These are phyloP conservation scores for Mystacides longicornis DNA, from an alignment of 2,888 invertebrate genomes.

Conservation along the genomic window DNA sequence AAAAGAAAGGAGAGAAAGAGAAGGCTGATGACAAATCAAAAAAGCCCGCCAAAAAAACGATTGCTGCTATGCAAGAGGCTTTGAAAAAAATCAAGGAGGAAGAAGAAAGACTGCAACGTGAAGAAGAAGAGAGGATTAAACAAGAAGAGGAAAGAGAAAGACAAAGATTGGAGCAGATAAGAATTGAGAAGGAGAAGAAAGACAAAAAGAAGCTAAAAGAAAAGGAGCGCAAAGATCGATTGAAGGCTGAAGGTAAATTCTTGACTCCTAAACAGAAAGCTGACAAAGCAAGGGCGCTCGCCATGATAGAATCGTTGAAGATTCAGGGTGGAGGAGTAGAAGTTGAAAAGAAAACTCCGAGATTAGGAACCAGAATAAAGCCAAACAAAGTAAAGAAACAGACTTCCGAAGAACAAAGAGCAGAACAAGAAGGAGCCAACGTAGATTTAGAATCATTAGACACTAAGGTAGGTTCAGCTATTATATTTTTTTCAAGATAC, in stretches of 20 bases:
- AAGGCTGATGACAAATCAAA: slow-evolving; percentile 49
- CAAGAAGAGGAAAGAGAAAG: slow-evolving; percentile 67
- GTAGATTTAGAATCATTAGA: slow-evolving; percentile 48
- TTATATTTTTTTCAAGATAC: neutral
- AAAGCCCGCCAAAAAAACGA: slow-evolving; percentile 77
- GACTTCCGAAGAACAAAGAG: slow-evolving; percentile 49
- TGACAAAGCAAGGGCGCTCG: slow-evolving; percentile 80
- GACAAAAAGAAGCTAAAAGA: slow-evolving; percentile 86
- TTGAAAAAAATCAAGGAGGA: slow-evolving; percentile 84
- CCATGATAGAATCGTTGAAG: slow-evolving; percentile 80
- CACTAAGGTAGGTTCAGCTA: slow-evolving; percentile 38
- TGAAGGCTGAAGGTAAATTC: slow-evolving; percentile 95
- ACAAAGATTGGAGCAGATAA: slow-evolving; percentile 64
- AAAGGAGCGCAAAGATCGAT: slow-evolving; percentile 83
- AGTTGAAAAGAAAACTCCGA: slow-evolving; percentile 49
- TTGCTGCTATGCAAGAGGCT: slow-evolving; percentile 88
- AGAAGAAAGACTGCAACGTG: slow-evolving; percentile 64
- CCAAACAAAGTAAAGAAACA: slow-evolving; percentile 63
- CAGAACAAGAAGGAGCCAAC: slow-evolving; percentile 43
- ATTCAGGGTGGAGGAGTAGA: slow-evolving; percentile 83
- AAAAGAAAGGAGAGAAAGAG: slow-evolving; percentile 44
- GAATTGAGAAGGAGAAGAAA: slow-evolving; percentile 80
- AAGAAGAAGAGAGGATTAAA: slow-evolving; percentile 74
- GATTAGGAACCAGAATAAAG: slow-evolving; percentile 68
- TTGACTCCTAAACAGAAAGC: slow-evolving; percentile 91